Percentiles rank a stretch among this genome's conserved stretches.
These are phyloP conservation scores for Drosophila setifemur DNA, from an alignment of 1,140 invertebrate species.

Conservation along the genomic window DNA sequence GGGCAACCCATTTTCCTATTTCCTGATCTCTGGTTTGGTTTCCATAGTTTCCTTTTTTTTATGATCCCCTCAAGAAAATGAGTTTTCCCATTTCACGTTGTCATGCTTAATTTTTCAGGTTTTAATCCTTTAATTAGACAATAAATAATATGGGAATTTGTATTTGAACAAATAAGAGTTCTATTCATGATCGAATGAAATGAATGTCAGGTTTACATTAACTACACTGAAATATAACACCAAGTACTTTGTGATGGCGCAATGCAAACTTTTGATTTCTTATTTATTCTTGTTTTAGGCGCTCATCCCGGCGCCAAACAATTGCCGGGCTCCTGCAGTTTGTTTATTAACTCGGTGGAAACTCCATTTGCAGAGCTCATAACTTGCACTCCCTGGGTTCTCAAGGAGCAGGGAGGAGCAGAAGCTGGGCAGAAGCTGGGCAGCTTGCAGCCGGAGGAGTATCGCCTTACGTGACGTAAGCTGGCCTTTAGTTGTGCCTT, in stretches of 20 bases:
- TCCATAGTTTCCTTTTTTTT: not conserved
- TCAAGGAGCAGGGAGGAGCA: not conserved
- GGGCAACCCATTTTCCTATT: not conserved
- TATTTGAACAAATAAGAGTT: no score
- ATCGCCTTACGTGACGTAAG: conserved; percentile 39
- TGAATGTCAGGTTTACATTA: no score
- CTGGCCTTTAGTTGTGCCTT: conserved; percentile 23
- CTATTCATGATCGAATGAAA: no score
- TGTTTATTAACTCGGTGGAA: conserved; percentile 35
- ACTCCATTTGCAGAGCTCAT: conserved; percentile 13
- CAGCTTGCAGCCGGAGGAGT: not conserved
- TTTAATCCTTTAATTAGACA: no score
- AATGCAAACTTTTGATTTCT: no score
- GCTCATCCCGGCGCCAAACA: not conserved
- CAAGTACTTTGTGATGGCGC: no score
- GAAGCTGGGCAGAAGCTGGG: not conserved
- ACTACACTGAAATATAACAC: no score
- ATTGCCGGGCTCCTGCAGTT: conserved; percentile 3
- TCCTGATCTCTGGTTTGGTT: not conserved
- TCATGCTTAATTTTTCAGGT: no score
- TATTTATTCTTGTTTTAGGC: no score
- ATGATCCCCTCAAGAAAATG: no score
- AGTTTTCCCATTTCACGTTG: no score
- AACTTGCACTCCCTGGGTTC: conserved; percentile 13
- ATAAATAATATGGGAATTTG: no score